Conservation (phyloP, 2,888 invertebrate species). For the Cloeon dipterum region DNA sequence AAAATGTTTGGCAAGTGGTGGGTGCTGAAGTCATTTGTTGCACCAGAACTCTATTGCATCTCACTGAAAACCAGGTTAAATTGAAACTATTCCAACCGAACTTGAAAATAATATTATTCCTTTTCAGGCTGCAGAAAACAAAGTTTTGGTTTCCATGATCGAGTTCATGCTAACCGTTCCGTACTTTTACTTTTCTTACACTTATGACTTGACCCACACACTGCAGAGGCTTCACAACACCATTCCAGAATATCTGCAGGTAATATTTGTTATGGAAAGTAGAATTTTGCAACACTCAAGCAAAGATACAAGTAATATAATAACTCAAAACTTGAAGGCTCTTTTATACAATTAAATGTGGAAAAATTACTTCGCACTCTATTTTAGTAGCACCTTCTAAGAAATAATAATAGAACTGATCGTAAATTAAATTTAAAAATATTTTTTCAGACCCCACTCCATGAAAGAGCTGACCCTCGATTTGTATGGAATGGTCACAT, state of each 20-base stretch:
- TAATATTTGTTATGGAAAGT: slow-evolving; percentile 15
- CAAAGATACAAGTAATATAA: no score
- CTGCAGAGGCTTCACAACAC: slow-evolving; percentile 70
- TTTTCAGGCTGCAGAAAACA: slow-evolving; percentile 52
- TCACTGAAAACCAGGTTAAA: slow-evolving; percentile 54
- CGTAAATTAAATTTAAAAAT: no score
- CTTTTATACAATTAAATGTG: no score
- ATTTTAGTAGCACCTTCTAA: no score
- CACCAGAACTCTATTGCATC: slow-evolving; percentile 58
- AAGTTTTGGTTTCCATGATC: slow-evolving; percentile 63
- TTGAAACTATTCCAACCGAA: no score
- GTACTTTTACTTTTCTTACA: slow-evolving; percentile 81
- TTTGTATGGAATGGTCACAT: slow-evolving; percentile 89
- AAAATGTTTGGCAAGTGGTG: slow-evolving; percentile 54
- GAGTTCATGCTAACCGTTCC: slow-evolving; percentile 60
- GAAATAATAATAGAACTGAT: no score
- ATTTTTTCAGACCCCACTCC: slow-evolving; percentile 39
- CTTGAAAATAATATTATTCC: no score
- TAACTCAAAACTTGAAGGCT: no score
- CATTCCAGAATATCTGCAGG: slow-evolving; percentile 57
- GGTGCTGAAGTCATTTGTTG: slow-evolving; percentile 71
- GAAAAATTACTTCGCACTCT: no score
- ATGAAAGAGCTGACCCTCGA: slow-evolving; percentile 58
- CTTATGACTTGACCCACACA: slow-evolving; percentile 80
- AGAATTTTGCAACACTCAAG: not conserved